Evolutionary conservation across 2,797 vertebrate species (phyloP).

Genomic region (Gadopsis bispinosus): DNA sequence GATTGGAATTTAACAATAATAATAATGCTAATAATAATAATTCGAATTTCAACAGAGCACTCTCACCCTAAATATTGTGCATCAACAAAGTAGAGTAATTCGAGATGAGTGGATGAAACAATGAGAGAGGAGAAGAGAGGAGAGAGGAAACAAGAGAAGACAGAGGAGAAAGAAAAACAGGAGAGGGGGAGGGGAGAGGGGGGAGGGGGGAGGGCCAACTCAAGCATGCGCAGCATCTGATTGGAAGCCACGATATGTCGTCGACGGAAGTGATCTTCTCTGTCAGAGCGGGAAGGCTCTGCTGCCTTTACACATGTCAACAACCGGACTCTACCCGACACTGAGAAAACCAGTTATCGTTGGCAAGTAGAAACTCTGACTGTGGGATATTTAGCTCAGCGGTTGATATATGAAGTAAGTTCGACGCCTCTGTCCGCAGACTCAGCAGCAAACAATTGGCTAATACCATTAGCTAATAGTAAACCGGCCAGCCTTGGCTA

Average conservation of each 20-base stretch:
- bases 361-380: accelerated
- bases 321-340: background rate
- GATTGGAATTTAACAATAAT: background rate
- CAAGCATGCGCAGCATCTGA: slow-evolving; percentile 24
- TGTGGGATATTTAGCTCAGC: background rate
- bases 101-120: accelerated
- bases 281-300: slow-evolving; percentile 13
- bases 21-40: no score
- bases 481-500: background rate
- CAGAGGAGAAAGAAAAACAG: no score
- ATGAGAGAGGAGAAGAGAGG: background rate
- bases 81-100: background rate
- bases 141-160: background rate
- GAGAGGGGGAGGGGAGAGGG: background rate
- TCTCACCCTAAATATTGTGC: background rate
- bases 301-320: slow-evolving; percentile 3
- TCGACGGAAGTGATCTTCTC: slow-evolving; percentile 58
- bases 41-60: no score
- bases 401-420: slow-evolving; percentile 3
- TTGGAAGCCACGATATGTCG: slow-evolving; percentile 47
- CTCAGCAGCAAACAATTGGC: background rate
- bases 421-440: background rate
- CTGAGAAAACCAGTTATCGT: background rate
- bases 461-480: background rate
- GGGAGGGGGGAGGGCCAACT: background rate